Base-by-base conservation (phyloP, 35 echinoderm and acorn worm genomes). In the Anneissia japonica region DNA sequence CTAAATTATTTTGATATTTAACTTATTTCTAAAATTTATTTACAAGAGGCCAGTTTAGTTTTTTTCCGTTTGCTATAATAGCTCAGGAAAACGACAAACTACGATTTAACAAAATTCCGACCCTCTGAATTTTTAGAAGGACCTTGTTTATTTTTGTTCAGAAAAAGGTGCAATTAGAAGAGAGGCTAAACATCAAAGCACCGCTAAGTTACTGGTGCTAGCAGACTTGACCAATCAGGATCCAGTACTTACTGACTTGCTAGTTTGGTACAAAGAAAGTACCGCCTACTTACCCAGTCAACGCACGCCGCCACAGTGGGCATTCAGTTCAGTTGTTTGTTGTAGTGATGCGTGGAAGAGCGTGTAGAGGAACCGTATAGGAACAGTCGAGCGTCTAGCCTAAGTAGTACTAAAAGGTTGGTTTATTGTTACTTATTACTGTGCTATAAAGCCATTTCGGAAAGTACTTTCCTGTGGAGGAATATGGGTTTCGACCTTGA, bases 401-500 rank as follows among this genome's bases (percentile, higher is more conserved):
- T 64, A 26, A 23, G 5, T 11, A 19, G 10, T 64, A 64, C 51
- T 64, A 26, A 23, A 1, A 16, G 10, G 10, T 64, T 19, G 9
- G 51, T 64, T 16, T 26, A 2, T 6, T 16, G 51, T 23, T 26
- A 26, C 26, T 26, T 64, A 16, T 2, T 9, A 23, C 51, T 64
- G 6, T 16, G 2, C 40, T 43, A 14, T 64, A 2, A 23, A 16
- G 21, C 21, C 10, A 16, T 64, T 26, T 64, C 26, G 51, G 51
- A 64, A 19, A 11, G 26, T 64, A 43, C 14, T 26, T 64, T 39
- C 14, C 37, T 9, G 79, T 38, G 34, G 17, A 79, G 77, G 35
- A 95, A 55, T 79, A 97, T 97, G 95, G 95, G 95, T 88, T 97
- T 88, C 74, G 95, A 97, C 86, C 78, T 97, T 39, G 95, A 97